These are phyloP conservation scores for Bolinopsis microptera DNA, from an alignment of 37 sponge, comb jelly and placozoan species.

Conservation along the genomic window DNA sequence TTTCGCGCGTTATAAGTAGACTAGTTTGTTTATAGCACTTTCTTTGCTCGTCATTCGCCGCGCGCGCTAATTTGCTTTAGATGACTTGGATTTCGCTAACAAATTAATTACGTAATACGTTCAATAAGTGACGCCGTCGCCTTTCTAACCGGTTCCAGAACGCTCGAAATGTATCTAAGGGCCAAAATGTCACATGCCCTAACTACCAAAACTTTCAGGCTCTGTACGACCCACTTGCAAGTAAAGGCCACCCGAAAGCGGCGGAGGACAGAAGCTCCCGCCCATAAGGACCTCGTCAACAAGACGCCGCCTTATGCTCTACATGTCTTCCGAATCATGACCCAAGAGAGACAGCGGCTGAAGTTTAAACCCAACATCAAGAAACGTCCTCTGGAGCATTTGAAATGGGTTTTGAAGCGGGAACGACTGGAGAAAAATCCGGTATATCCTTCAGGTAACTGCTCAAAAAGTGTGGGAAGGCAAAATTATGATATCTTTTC, in stretches of 20 bases:
- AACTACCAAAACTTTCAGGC: not conserved
- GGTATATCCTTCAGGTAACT: slow-evolving; percentile 13
- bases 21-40: slow-evolving; percentile 33
- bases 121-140: not conserved
- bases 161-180: not conserved
- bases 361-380: slow-evolving; percentile 50
- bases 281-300: slow-evolving; percentile 39
- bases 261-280: slow-evolving; percentile 32
- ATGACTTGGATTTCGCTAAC: slow-evolving; percentile 44
- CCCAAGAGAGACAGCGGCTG: slow-evolving; percentile 41
- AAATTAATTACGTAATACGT: slow-evolving; percentile 33
- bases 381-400: slow-evolving; percentile 25
- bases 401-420: slow-evolving; percentile 27
- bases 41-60: not conserved
- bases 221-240: slow-evolving; percentile 1
- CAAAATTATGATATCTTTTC: no score
- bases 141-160: not conserved
- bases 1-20: slow-evolving; percentile 19
- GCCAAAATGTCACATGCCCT: not conserved
- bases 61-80: slow-evolving; percentile 51
- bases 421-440: slow-evolving; percentile 4
- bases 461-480: no score
- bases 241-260: slow-evolving; percentile 33
- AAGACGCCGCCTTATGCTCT: slow-evolving; percentile 41
- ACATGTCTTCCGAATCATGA: slow-evolving; percentile 42